phyloP scores from a whole-genome alignment of 2,888 invertebrate species.

The Rhimphoctona megacephalus region DNA sequence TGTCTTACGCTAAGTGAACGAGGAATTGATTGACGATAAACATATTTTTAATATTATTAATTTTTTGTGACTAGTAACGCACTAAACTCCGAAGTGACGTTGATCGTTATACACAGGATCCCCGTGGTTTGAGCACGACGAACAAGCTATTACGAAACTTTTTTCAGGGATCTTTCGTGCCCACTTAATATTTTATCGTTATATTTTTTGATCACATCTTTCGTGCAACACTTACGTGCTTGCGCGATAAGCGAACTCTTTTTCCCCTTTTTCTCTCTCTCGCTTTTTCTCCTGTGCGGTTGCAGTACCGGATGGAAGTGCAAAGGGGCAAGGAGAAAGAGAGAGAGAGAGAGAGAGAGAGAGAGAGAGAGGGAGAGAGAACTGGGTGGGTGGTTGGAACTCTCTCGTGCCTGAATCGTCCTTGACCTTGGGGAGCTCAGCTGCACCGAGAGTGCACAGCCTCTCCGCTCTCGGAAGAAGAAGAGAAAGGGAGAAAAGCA shows the following conservation, averaged over 20 bases:
- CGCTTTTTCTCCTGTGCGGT: neutral
- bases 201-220: conserved; percentile 46
- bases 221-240: conserved; percentile 27
- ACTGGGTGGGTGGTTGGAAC: conserved; percentile 40
- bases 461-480: conserved; percentile 17
- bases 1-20: neutral
- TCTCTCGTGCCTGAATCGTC: conserved; percentile 73
- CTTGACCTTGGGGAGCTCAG: conserved; percentile 77
- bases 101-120: conserved; percentile 1
- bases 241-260: conserved; percentile 12
- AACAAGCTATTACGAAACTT: conserved; percentile 45
- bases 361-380: neutral
- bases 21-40: neutral
- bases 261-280: conserved; percentile 1
- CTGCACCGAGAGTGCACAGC: conserved; percentile 70
- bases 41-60: neutral
- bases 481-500: conserved; percentile 23
- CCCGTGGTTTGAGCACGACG: neutral
- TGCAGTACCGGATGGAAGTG: conserved; percentile 8
- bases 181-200: conserved; percentile 45
- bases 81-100: conserved; percentile 5
- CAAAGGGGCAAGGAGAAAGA: conserved; percentile 13
- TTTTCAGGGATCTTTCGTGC: neutral
- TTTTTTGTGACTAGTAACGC: neutral
- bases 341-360: neutral